Base-by-base conservation (phyloP, 37 sponge, comb jelly and placozoan species). In the Petrosia ficiformis region DNA sequence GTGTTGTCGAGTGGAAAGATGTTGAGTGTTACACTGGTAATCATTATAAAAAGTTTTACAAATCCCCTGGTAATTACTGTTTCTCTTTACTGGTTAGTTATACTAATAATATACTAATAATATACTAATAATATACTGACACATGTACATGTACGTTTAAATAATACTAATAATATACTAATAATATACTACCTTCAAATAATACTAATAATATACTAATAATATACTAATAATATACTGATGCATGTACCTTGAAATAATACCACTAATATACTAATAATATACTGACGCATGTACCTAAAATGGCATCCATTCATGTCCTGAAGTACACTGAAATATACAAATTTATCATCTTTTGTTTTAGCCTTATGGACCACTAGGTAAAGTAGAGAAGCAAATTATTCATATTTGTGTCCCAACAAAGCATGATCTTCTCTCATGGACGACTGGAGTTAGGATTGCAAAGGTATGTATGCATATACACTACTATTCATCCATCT, bases 11-110 rank as follows among this genome's bases (percentile, higher is more conserved):
- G 69, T 92, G 92, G 92, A 92, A 87, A 70, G 83, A 82, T 43
- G 90, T 93, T 44, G 76, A 77, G 40, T 52, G 80, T 33, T 93
- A 79, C 80, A 65, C 66, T 44, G 87, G 94, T 28, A 74, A 69
- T 26, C 57, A 78, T 41, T 93, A 89, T 63, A 77, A 76, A 56
- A 86, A 89, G 77, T 73, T 82, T 42, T 89, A 86, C 86, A 86
- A 89, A 58, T 86, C 94, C 4, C 94, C 94, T 21, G 74, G 78
- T 0, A 34, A 78, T 32, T 75, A 77, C 83, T 93, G 94, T 61
- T 80, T 89, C 74, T 88, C 94, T 5, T 56, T 93, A 14, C 70
- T 89, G 80, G 92, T 91, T 41, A 76, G 92, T n/a, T n/a, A n/a
- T n/a, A n/a, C n/a, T n/a, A n/a, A n/a, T n/a, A n/a, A n/a, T n/a